phyloP scores from a whole-genome alignment of 2,888 invertebrate genomes.

The Agriopis marginaria region DNA sequence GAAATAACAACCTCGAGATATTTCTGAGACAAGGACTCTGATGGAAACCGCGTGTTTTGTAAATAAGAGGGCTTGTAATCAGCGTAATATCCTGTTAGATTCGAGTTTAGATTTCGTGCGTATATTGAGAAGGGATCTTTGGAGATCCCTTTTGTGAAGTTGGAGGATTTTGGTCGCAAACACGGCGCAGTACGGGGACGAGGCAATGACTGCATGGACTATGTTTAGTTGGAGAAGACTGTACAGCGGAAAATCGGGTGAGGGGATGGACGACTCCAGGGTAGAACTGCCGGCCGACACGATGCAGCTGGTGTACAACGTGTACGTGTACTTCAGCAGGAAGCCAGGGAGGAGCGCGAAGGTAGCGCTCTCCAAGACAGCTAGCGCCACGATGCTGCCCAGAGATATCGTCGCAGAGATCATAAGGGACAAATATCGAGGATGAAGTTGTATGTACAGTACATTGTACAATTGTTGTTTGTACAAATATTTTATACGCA shows the following conservation, averaged over 20 bases:
- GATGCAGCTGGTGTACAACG: constrained; percentile 79
- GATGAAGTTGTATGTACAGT: constrained; percentile 30
- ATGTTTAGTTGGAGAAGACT: constrained; percentile 83
- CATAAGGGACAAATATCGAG: constrained; percentile 74
- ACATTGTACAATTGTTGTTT: too few relatives aligned
- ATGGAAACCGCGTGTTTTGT: constrained; percentile 38
- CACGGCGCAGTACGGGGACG: constrained; percentile 83
- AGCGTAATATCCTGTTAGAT: constrained; percentile 12
- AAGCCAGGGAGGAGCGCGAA: constrained; percentile 76
- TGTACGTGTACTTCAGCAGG: constrained; percentile 79
- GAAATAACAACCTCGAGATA: constrained; percentile 39
- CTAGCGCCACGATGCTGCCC: constrained; percentile 79
- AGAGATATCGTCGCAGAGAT: constrained; percentile 80
- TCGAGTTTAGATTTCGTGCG: background rate
- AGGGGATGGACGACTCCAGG: constrained; percentile 66
- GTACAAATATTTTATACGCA: background rate
- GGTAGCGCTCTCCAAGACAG: constrained; percentile 74
- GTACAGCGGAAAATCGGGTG: constrained; percentile 70
- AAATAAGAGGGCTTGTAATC: constrained; percentile 23
- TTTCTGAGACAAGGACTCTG: constrained; percentile 37
- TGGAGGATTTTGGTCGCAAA: constrained; percentile 51
- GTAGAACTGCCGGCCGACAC: constrained; percentile 79
- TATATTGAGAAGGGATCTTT: constrained; percentile 15
- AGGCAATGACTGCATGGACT: constrained; percentile 84
- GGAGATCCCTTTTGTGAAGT: constrained; percentile 15